Evolutionary conservation across 2,113 vertebrate species (phyloP).

Genomic region (Lagopus leucura): DNA sequence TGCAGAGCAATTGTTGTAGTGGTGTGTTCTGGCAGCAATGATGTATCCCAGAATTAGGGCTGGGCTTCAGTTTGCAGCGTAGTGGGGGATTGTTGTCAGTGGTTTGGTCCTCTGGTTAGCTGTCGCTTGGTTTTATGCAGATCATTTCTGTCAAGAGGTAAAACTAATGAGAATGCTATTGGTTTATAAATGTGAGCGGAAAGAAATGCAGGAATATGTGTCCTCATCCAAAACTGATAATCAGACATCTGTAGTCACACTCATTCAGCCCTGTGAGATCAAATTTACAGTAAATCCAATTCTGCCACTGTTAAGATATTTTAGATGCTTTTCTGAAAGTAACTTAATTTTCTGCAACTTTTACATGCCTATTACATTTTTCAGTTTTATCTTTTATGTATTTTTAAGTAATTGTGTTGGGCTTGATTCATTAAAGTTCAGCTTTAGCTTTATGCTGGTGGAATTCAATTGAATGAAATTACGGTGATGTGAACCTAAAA

Average conservation of each 20-base stretch:
- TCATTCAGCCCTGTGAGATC: no score
- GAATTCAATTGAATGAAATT: background rate
- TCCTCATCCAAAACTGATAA: background rate
- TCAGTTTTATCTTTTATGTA: background rate
- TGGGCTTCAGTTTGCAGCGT: background rate
- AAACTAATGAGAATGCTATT: background rate
- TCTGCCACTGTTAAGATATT: background rate
- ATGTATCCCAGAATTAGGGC: background rate
- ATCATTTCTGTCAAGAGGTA: background rate
- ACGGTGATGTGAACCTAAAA: background rate
- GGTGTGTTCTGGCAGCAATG: background rate
- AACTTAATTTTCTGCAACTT: background rate
- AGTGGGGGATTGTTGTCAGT: rapidly evolving
- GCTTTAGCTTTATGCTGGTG: background rate
- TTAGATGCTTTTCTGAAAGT: background rate
- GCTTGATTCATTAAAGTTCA: background rate
- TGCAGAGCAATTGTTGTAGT: rapidly evolving
- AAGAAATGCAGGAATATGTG: background rate
- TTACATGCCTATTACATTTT: background rate
- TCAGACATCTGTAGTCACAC: rapidly evolving
- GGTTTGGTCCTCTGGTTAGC: background rate
- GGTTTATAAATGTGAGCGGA: background rate
- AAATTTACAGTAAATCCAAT: background rate
- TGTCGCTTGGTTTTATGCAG: background rate
- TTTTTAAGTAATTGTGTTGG: background rate